Evolutionary conservation across 1,140 invertebrate species (phyloP).

Genomic region (Phymorhynchus buccinoides): DNA sequence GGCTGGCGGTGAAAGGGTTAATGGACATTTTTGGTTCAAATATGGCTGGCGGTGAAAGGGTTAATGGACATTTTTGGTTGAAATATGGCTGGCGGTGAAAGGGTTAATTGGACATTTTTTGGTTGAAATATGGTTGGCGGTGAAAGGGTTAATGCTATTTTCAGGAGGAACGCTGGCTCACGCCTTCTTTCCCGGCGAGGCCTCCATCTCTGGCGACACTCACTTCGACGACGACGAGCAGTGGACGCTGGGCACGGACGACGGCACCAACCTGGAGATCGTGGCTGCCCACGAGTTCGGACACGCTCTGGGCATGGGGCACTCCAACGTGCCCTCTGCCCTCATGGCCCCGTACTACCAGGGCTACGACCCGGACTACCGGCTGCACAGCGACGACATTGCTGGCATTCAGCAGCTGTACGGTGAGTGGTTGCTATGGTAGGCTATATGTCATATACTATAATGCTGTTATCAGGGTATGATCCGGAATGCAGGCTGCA

Average conservation of each 20-base stretch:
- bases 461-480: too few species aligned
- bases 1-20: too few species aligned
- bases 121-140: too few species aligned
- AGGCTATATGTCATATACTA: too few species aligned
- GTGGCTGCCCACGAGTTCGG: constrained; percentile 73
- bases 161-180: constrained; percentile 48
- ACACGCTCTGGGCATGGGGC: constrained; percentile 70
- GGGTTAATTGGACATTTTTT: too few species aligned
- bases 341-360: constrained; percentile 76
- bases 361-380: constrained; percentile 60
- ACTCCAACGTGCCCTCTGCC: constrained; percentile 65
- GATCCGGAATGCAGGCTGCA: constrained; percentile 58
- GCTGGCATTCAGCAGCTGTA: constrained; percentile 68
- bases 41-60: too few species aligned
- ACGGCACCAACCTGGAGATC: constrained; percentile 63
- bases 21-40: too few species aligned
- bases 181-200: constrained; percentile 43
- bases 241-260: constrained; percentile 62
- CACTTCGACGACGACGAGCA: constrained; percentile 66
- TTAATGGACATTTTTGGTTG: too few species aligned
- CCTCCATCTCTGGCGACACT: constrained; percentile 75
- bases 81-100: too few species aligned
- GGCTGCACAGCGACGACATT: constrained; percentile 65
- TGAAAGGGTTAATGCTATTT: neutral
- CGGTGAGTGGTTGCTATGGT: constrained; percentile 53